A percentile compares a stretch with the other conserved stretches of the same genome.
Conservation (phyloP, 1,140 invertebrate genomes). For the Pomacea maculata region DNA sequence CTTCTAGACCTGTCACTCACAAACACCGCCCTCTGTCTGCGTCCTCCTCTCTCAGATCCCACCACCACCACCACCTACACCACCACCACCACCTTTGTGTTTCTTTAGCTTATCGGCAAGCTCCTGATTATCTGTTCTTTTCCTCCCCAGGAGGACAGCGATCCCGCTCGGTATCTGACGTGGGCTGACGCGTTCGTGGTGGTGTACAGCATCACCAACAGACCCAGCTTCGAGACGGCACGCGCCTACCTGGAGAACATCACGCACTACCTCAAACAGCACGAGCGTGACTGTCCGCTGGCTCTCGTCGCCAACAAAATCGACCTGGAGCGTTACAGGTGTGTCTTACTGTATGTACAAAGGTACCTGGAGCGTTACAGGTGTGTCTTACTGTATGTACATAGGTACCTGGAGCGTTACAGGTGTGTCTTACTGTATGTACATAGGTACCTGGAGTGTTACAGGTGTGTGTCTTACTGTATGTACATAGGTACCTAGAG, state of each 20-base stretch:
- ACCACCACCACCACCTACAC: too few relatives aligned
- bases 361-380: not conserved
- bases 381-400: not conserved
- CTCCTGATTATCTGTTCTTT: too few relatives aligned
- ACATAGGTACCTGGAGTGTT: not conserved
- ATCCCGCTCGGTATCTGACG: constrained; percentile 63
- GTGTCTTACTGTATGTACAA: not conserved
- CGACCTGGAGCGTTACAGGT: constrained; percentile 68
- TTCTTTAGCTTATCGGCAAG: too few relatives aligned
- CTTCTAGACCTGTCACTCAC: too few relatives aligned
- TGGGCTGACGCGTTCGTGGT: constrained; percentile 67
- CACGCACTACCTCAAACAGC: constrained; percentile 54
- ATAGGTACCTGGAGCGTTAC: not conserved
- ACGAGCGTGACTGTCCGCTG: constrained; percentile 57
- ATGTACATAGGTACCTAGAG: not conserved
- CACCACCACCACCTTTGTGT: too few relatives aligned
- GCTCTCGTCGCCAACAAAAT: constrained; percentile 67
- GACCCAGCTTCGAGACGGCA: constrained; percentile 62
- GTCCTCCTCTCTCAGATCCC: too few relatives aligned
- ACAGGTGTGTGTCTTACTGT: not conserved
- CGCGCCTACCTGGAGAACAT: constrained; percentile 61
- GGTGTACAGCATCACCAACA: constrained; percentile 65
- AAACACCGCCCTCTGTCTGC: too few relatives aligned
- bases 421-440: not conserved
- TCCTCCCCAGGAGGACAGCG: constrained; percentile 51